Percentiles rank a stretch among this genome's conserved stretches.
These are phyloP conservation scores for Lasioglossum baleicum DNA, from an alignment of 1,140 invertebrate genomes.

Conservation along the genomic window DNA sequence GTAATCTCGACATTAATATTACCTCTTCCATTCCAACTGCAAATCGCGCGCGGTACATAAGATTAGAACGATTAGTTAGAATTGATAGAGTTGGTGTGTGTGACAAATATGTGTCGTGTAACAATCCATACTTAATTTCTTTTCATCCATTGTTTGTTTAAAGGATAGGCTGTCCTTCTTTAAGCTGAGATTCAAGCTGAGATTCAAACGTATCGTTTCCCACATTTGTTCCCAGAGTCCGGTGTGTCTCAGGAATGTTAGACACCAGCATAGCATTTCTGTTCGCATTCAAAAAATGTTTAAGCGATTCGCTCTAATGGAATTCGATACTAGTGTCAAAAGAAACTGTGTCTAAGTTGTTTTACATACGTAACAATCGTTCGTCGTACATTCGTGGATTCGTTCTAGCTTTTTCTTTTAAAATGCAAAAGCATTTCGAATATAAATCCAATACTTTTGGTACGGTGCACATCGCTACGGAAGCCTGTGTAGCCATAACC, in stretches of 20 bases:
- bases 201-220: conserved; percentile 82
- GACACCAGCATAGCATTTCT: conserved; percentile 82
- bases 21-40: conserved; percentile 83
- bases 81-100: conserved; percentile 25
- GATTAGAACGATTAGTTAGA: background rate
- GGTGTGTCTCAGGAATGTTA: conserved; percentile 84
- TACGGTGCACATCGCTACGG: conserved; percentile 82
- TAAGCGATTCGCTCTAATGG: conserved; percentile 10
- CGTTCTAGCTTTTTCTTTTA: conserved; percentile 77
- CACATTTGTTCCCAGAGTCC: conserved; percentile 84
- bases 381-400: conserved; percentile 66
- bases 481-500: conserved; percentile 81
- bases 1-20: conserved; percentile 83
- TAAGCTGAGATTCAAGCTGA: conserved; percentile 82
- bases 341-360: conserved; percentile 23
- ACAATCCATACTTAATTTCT: conserved; percentile 75
- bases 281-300: conserved; percentile 39
- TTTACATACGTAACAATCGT: conserved; percentile 66
- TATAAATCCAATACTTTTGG: conserved; percentile 81
- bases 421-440: conserved; percentile 80
- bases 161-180: conserved; percentile 75
- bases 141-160: conserved; percentile 76
- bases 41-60: conserved; percentile 46
- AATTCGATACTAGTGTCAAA: background rate
- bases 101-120: background rate